These are phyloP conservation scores for Elephantulus edwardii DNA, from an alignment of 2,113 vertebrate genomes.

Conservation along the genomic window DNA sequence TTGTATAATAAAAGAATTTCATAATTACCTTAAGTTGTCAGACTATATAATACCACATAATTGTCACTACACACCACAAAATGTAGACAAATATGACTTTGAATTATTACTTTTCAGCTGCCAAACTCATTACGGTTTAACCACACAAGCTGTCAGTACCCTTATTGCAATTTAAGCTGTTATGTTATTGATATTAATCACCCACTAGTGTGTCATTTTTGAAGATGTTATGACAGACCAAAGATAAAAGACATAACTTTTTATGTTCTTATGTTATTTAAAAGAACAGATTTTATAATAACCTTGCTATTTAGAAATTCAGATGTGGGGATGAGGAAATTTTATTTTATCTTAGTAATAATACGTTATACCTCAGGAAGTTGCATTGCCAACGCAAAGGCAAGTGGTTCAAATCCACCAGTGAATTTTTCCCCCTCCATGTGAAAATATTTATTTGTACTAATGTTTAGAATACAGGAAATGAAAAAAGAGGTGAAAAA, in stretches of 20 bases:
- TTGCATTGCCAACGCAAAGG: no score
- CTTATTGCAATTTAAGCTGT: neutral
- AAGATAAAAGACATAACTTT: neutral
- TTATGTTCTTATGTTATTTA: neutral
- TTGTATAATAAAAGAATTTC: neutral
- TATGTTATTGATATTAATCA: neutral
- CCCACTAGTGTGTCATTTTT: neutral
- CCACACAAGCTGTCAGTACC: neutral
- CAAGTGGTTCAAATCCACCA: no score
- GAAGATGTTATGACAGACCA: neutral
- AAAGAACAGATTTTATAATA: neutral
- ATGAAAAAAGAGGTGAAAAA: constrained; percentile 15
- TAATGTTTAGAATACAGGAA: constrained; percentile 73
- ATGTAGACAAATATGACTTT: constrained; percentile 42
- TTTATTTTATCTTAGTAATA: no score
- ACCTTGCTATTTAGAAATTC: constrained; percentile 11
- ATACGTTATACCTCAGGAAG: no score
- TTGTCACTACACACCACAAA: constrained; percentile 17
- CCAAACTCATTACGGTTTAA: neutral
- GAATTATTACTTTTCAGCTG: constrained; percentile 33
- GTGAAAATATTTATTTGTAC: constrained; percentile 81
- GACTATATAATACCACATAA: neutral
- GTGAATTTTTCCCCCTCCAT: neutral
- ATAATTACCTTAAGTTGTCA: neutral
- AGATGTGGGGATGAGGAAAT: no score